A percentile compares a stretch with the other conserved stretches of the same genome.
These are phyloP conservation scores for Callyntrura guangdongensis DNA, from an alignment of 2,888 invertebrate species.

Conservation along the genomic window DNA sequence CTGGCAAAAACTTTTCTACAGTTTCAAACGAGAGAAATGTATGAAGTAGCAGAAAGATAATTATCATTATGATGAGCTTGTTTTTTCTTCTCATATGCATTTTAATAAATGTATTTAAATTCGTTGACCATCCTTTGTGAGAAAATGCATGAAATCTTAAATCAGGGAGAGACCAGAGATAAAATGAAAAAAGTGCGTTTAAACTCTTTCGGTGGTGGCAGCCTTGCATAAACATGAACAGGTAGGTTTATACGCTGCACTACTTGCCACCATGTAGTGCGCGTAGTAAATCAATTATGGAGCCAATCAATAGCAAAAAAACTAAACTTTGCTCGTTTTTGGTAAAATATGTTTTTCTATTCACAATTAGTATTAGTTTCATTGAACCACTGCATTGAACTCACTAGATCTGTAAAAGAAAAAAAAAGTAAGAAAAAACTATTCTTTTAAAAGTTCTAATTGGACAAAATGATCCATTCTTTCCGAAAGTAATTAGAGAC, in stretches of 20 bases:
- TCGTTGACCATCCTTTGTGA: slow-evolving; percentile 4
- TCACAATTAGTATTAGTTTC: no score
- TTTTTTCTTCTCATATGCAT: slow-evolving; percentile 53
- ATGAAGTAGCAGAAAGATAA: slow-evolving; percentile 43
- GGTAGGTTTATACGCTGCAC: not conserved
- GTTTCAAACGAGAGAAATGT: slow-evolving; percentile 46
- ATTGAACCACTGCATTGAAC: no score
- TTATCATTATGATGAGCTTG: slow-evolving; percentile 54
- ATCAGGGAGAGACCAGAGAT: no score
- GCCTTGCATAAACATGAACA: not conserved
- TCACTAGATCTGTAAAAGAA: no score
- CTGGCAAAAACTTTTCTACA: slow-evolving; percentile 41
- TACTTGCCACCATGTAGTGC: no score
- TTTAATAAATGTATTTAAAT: slow-evolving; percentile 60
- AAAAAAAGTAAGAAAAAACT: no score
- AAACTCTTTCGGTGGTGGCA: no score
- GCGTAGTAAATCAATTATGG: no score
- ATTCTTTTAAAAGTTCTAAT: slow-evolving; percentile 42
- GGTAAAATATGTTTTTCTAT: slow-evolving; percentile 20
- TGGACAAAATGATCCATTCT: slow-evolving; percentile 76
- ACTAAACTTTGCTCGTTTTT: slow-evolving; percentile 12
- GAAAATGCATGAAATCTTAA: not conserved
- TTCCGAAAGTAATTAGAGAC: slow-evolving; percentile 78
- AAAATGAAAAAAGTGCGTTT: not conserved
- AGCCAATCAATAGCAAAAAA: no score